Evolutionary conservation across 1,140 invertebrate species (phyloP).

Genomic region (Babylonia areolata): DNA sequence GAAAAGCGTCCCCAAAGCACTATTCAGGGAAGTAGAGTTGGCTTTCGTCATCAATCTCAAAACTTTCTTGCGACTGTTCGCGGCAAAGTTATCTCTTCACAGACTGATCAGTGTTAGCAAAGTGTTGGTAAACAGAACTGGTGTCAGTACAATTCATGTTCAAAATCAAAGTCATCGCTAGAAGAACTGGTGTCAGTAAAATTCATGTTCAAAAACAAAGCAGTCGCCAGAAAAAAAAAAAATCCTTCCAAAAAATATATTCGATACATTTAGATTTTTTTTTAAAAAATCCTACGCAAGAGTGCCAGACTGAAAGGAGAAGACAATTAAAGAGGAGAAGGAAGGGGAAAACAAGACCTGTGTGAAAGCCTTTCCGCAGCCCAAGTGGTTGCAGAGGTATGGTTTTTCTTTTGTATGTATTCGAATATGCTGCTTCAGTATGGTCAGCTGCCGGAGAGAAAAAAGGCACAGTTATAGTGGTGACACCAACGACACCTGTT

Average conservation of each 20-base stretch:
- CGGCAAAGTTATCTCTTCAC: too few relatives aligned
- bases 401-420: slow-evolving; percentile 41
- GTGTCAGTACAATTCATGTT: background rate
- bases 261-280: too few relatives aligned
- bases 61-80: too few relatives aligned
- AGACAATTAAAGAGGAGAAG: background rate
- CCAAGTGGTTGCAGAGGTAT: slow-evolving; percentile 31
- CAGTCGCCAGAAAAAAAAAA: too few relatives aligned
- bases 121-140: slow-evolving; percentile 29
- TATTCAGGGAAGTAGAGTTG: too few relatives aligned
- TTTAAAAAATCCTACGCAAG: background rate
- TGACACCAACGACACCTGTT: background rate
- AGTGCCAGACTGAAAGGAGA: background rate
- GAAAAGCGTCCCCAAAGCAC: too few relatives aligned
- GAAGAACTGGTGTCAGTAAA: background rate
- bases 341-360: slow-evolving; percentile 31
- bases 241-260: background rate
- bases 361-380: slow-evolving; percentile 34
- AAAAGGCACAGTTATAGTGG: background rate
- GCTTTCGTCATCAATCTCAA: too few relatives aligned
- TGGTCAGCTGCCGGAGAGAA: slow-evolving; percentile 27
- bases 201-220: too few relatives aligned
- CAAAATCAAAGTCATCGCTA: background rate
- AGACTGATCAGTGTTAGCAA: background rate
- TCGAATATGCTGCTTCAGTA: slow-evolving; percentile 41